phyloP scores from a whole-genome alignment of 2,113 vertebrate genomes.

The Edolisoma coerulescens region DNA sequence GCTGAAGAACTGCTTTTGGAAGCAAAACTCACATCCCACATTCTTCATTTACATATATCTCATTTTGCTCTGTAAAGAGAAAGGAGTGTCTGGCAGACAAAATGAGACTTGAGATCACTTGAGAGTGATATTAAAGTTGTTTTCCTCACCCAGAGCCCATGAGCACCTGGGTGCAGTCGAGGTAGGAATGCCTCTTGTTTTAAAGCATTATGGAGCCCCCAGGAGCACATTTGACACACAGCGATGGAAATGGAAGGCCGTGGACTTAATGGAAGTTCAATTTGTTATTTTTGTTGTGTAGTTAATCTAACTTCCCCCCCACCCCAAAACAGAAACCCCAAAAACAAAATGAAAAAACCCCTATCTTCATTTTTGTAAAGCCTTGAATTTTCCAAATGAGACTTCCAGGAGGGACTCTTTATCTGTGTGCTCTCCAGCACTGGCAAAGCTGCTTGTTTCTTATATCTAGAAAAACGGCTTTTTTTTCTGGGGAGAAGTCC shows the following conservation, averaged over 20 bases:
- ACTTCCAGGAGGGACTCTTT: background rate
- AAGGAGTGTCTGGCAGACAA: background rate
- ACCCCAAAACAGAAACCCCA: background rate
- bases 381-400: background rate
- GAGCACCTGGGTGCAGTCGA: background rate
- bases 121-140: background rate
- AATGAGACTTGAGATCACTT: background rate
- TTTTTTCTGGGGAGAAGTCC: background rate
- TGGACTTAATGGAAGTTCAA: background rate
- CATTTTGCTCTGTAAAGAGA: background rate
- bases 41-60: background rate
- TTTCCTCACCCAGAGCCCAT: background rate
- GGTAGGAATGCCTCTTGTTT: background rate
- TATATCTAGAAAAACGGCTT: background rate
- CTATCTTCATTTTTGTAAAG: background rate
- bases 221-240: background rate
- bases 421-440: background rate
- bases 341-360: background rate
- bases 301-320: background rate
- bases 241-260: background rate
- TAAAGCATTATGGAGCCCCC: background rate
- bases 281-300: background rate
- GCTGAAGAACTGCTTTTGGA: background rate
- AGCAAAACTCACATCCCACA: background rate
- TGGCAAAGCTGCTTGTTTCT: constrained; percentile 32